Conservation (phyloP, 2,888 invertebrate genomes). For the Reticulitermes lucifugus region DNA sequence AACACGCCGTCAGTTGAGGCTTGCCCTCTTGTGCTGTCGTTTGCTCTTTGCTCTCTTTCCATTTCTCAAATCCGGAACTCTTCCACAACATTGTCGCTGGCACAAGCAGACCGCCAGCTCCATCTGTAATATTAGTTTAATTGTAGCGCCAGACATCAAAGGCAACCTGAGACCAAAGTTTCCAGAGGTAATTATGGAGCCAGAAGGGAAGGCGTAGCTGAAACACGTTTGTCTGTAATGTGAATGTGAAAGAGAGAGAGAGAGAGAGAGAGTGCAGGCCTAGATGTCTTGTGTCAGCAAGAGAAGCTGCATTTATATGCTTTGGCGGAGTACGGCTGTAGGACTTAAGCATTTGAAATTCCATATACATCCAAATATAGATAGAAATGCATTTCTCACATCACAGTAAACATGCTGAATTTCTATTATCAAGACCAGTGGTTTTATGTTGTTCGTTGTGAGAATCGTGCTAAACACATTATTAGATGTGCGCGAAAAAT, state of each 20-base stretch:
- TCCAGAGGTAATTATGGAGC: neutral
- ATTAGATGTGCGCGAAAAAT: too few relatives aligned
- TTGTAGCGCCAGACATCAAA: constrained; percentile 29
- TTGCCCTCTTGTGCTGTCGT: neutral
- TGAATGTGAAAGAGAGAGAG: neutral
- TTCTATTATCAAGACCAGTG: too few relatives aligned
- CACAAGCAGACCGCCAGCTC: neutral
- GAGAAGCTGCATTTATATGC: too few relatives aligned
- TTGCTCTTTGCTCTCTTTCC: neutral
- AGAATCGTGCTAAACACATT: too few relatives aligned
- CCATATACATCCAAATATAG: too few relatives aligned
- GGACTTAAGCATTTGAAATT: too few relatives aligned
- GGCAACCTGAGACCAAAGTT: neutral
- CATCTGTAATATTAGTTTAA: constrained; percentile 27
- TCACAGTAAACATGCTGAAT: too few relatives aligned
- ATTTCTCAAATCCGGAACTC: neutral
- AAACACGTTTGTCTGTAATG: neutral
- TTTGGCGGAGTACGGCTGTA: too few relatives aligned
- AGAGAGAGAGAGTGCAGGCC: too few relatives aligned
- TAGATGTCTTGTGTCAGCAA: too few relatives aligned
- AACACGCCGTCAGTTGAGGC: neutral
- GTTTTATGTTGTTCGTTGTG: too few relatives aligned
- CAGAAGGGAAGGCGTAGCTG: neutral
- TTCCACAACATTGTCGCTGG: neutral
- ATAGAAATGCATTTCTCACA: too few relatives aligned